Conservation (phyloP, 2,113 vertebrate species). For the Halichoerus grypus region DNA sequence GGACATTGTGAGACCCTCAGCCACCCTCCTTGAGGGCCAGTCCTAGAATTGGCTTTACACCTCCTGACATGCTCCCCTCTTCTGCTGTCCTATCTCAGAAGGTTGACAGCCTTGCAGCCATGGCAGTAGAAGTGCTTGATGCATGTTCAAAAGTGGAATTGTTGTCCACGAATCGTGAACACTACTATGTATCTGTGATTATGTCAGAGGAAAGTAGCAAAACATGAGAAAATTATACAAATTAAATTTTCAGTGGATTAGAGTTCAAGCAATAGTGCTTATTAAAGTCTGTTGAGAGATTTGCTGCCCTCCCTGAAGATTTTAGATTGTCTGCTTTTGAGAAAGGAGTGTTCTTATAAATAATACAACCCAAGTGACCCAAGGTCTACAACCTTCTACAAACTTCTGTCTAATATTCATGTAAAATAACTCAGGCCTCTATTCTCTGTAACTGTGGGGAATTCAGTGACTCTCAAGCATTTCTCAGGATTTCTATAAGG, state of each 20-base stretch:
- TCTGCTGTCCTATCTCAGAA: background rate
- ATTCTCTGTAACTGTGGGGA: background rate
- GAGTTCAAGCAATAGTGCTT: background rate
- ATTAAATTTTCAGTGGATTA: background rate
- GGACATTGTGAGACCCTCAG: too few relatives aligned
- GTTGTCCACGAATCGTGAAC: background rate
- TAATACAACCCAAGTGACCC: background rate
- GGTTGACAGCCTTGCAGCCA: background rate
- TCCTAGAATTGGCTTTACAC: background rate
- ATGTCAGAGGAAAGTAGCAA: background rate
- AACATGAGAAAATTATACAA: constrained; percentile 31
- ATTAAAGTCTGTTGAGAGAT: constrained; percentile 1
- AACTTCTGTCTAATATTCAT: background rate
- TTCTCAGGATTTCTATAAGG: background rate
- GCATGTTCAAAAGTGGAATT: background rate
- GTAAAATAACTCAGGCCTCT: background rate
- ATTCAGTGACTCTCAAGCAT: background rate
- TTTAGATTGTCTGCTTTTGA: background rate
- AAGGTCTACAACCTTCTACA: background rate
- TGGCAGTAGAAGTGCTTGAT: background rate
- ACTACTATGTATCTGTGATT: background rate
- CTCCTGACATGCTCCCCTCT: background rate
- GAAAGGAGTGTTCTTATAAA: background rate
- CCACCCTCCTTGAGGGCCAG: background rate
- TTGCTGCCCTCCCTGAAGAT: background rate